phyloP scores from a whole-genome alignment of 2,113 vertebrate genomes.

The Ahaetulla prasina region DNA sequence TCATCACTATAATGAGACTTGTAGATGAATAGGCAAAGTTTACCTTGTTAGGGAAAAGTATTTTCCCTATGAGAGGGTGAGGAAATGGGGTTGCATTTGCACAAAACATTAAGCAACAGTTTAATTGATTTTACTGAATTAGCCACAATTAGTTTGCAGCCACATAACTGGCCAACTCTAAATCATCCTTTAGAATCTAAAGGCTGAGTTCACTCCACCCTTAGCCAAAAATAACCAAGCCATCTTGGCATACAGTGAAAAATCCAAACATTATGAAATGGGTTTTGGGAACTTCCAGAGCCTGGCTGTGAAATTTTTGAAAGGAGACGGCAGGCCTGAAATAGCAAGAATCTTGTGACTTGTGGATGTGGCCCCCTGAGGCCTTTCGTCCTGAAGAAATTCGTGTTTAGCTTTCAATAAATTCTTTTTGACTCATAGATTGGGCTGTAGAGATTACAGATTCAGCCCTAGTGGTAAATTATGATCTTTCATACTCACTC shows the following conservation, averaged over 20 bases:
- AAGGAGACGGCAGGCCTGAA: background rate
- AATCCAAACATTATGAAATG: background rate
- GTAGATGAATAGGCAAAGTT: background rate
- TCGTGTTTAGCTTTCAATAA: background rate
- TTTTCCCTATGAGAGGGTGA: background rate
- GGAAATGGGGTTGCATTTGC: background rate
- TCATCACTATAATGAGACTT: background rate
- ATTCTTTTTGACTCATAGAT: background rate
- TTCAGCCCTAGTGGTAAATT: background rate
- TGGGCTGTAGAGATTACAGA: background rate
- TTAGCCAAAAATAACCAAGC: background rate
- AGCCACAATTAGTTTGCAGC: background rate
- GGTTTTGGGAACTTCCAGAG: background rate
- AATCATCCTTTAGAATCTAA: background rate
- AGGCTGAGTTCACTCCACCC: background rate
- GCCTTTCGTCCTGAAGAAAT: background rate
- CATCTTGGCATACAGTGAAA: background rate
- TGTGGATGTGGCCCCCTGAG: background rate
- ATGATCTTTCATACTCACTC: background rate
- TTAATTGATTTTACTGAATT: background rate
- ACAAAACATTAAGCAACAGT: background rate
- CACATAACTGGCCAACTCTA: background rate
- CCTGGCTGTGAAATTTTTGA: background rate
- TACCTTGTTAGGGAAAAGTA: background rate
- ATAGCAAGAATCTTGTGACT: background rate